Percentiles rank a stretch among this genome's conserved stretches.
These are phyloP conservation scores for Venustoraphidia nigricollis DNA, from an alignment of 2,888 invertebrate species.

Conservation along the genomic window DNA sequence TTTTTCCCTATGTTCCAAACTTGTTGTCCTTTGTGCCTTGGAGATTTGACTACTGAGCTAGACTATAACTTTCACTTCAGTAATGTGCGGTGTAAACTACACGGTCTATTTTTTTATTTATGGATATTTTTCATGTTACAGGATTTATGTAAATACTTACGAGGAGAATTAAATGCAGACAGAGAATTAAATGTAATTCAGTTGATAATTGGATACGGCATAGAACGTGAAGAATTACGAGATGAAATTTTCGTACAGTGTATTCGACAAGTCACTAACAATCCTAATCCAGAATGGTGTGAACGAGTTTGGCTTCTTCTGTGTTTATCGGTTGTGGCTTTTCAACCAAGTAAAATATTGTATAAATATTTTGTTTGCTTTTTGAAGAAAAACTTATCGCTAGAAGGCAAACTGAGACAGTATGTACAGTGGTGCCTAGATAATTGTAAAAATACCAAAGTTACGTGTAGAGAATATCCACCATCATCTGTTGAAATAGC, in stretches of 20 bases:
- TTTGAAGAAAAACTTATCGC: slow-evolving; percentile 50
- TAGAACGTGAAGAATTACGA: slow-evolving; percentile 80
- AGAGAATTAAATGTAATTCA: slow-evolving; percentile 73
- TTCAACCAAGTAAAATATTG: slow-evolving; percentile 74
- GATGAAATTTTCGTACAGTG: slow-evolving; percentile 87
- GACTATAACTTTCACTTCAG: too few species aligned
- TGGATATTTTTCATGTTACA: slow-evolving; percentile 22
- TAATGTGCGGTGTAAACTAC: too few species aligned
- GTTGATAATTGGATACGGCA: slow-evolving; percentile 67
- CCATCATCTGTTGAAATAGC: slow-evolving; percentile 89
- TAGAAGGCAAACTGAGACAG: slow-evolving; percentile 56
- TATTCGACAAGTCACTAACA: slow-evolving; percentile 77
- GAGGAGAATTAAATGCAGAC: slow-evolving; percentile 74
- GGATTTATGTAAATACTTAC: slow-evolving; percentile 81
- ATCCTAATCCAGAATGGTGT: slow-evolving; percentile 69
- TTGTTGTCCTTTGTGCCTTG: background rate
- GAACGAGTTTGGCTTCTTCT: slow-evolving; percentile 80
- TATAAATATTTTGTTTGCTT: slow-evolving; percentile 68
- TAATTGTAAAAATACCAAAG: slow-evolving; percentile 78
- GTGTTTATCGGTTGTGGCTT: slow-evolving; percentile 80
- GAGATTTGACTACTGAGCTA: background rate
- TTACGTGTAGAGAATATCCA: slow-evolving; percentile 63
- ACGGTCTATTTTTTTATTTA: background rate
- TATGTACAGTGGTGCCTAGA: slow-evolving; percentile 91
- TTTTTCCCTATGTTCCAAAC: too few species aligned